Evolutionary conservation across 2,797 vertebrate species (phyloP), one percentile per base, ranked within the genome.

Genomic region (Enteromius unitaeniatus): DNA sequence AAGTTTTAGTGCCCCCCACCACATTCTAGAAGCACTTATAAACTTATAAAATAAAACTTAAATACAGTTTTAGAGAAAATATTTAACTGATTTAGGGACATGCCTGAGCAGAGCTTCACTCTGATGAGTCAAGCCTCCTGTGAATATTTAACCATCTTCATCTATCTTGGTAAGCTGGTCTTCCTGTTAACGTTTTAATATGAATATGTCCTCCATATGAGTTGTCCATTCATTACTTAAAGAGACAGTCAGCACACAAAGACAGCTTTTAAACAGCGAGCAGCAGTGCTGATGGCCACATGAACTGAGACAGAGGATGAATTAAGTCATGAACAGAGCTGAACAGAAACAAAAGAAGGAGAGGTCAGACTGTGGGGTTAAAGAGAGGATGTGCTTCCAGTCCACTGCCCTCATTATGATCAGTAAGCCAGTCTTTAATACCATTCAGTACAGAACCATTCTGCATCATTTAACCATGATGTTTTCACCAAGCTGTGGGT

Each of bases 401-500:
- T 83, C 34, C 65, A 79, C 51, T 88, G 85, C 31, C 10, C 65
- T 65, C 85, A 78, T 90, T 90, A 83, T 87, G 67, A 53, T 10
- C 83, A 84, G 70, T 84, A 84, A 82, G 83, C 86, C 83, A 80
- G 60, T 80, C 72, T 79, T 42, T 28, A 60, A 60, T 26, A 70
- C 51, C 31, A 62, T 78, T 86, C 55, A 67, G 28, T 67, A 55
- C 62, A 62, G 31, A 42, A 69, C 53, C 65, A 73, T 47, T 31
- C 21, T 62, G 11, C 17, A 62, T 3, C n/a, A 28, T 26, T 28
- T 58, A 8, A 28, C 9, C 42, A 49, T 23, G 14, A 31, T 14
- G 1, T 37, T 76, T 55, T 23, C 42, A 23, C 31, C 67, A 62
- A 6, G 14, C 6, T 80, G 67, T 49, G 7, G 19, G 17, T 73